Percentiles rank a stretch among this genome's conserved stretches.
Evolutionary conservation across 2,888 invertebrate genomes (phyloP).

Genomic region (Leucoma salicis): DNA sequence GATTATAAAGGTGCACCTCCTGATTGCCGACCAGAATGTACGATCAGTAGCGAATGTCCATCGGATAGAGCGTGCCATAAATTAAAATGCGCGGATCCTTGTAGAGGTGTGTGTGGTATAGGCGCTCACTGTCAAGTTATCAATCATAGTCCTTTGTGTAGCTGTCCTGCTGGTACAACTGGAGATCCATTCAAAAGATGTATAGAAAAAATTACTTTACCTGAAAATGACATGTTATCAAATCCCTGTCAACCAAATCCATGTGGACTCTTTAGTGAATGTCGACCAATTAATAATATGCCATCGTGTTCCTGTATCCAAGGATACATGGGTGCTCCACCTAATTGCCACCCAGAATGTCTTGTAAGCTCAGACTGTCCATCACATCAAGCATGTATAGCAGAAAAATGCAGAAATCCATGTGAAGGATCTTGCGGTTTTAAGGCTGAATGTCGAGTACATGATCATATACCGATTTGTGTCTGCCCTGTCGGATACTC

Average conservation of each 20-base stretch:
- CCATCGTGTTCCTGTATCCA: constrained; percentile 90
- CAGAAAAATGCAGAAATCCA: constrained; percentile 91
- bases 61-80: constrained; percentile 88
- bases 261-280: constrained; percentile 91
- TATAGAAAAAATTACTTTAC: constrained; percentile 50
- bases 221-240: constrained; percentile 37
- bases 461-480: constrained; percentile 92
- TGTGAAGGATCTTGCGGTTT: constrained; percentile 91
- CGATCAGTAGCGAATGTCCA: constrained; percentile 89
- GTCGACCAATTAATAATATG: constrained; percentile 85
- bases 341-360: constrained; percentile 92
- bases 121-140: constrained; percentile 88
- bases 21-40: constrained; percentile 89
- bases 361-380: constrained; percentile 91
- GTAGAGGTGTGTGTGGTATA: constrained; percentile 87
- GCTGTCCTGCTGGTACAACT: constrained; percentile 84
- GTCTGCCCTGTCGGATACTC: constrained; percentile 87
- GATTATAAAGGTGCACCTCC: constrained; percentile 87
- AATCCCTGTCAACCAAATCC: constrained; percentile 89
- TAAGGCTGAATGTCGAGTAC: constrained; percentile 89
- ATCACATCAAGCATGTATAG: constrained; percentile 89
- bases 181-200: constrained; percentile 86
- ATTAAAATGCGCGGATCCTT: constrained; percentile 90
- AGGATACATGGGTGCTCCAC: constrained; percentile 88
- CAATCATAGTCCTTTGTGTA: constrained; percentile 91